Evolutionary conservation across 2,888 invertebrate species (phyloP).

Genomic region (Luffia ferchaultella): DNA sequence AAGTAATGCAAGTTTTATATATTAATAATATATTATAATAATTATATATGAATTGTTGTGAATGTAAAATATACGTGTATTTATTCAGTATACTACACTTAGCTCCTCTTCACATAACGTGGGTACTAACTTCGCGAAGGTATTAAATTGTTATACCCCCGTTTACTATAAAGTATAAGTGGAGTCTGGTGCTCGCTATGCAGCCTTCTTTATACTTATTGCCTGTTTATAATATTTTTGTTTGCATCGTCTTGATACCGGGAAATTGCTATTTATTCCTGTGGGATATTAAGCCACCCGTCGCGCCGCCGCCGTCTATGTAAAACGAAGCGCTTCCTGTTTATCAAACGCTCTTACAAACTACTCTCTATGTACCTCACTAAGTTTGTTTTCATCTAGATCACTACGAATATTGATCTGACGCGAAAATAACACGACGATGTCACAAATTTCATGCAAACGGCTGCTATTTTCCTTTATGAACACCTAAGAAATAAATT

Average conservation of each 20-base stretch:
- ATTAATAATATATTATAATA: too few species aligned
- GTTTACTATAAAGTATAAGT: slow-evolving; percentile 31
- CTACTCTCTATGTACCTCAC: not conserved
- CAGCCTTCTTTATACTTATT: slow-evolving; percentile 33
- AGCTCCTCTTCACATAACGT: too few species aligned
- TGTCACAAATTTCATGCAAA: slow-evolving; percentile 10
- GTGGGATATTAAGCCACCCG: slow-evolving; percentile 43
- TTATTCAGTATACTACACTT: too few species aligned
- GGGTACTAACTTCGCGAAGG: slow-evolving; percentile 10
- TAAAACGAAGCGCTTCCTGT: slow-evolving; percentile 37
- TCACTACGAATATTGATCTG: not conserved
- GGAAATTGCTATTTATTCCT: slow-evolving; percentile 54
- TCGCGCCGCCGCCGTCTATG: slow-evolving; percentile 28
- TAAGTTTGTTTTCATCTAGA: not conserved
- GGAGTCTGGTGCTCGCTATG: slow-evolving; percentile 27
- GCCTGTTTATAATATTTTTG: slow-evolving; percentile 46
- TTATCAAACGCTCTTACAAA: slow-evolving; percentile 28
- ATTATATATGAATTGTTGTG: too few species aligned
- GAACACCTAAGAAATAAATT: too few species aligned
- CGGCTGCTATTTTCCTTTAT: too few species aligned
- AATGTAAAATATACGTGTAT: too few species aligned
- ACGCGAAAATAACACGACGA: not conserved
- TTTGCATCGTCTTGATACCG: slow-evolving; percentile 36
- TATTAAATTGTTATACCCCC: slow-evolving; percentile 32
- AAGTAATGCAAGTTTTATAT: too few species aligned